Conservation (phyloP, 2,888 invertebrate genomes). For the Thysanoteuthis rhombus region DNA sequence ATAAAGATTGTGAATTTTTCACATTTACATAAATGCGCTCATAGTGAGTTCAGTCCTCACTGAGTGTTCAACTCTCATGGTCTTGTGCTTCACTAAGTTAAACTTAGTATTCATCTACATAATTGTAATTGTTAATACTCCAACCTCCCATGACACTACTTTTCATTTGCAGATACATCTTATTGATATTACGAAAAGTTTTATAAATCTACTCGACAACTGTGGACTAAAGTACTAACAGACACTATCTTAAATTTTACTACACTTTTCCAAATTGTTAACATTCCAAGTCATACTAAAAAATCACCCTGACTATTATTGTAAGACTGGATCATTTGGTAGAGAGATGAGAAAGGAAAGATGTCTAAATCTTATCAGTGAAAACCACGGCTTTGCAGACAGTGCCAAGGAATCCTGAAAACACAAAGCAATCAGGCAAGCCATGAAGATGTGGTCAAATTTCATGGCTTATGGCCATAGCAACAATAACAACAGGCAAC, state of each 20-base stretch:
- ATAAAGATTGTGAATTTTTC: too few relatives aligned
- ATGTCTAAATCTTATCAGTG: background rate
- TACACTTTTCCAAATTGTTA: background rate
- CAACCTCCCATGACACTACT: too few relatives aligned
- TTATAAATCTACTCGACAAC: too few relatives aligned
- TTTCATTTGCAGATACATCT: too few relatives aligned
- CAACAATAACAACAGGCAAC: constrained; percentile 12
- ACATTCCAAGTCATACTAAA: background rate
- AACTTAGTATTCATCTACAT: too few relatives aligned
- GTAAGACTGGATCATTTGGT: background rate
- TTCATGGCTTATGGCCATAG: constrained; percentile 12
- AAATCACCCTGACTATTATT: background rate
- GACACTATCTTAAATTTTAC: background rate
- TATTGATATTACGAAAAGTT: too few relatives aligned
- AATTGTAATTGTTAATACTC: too few relatives aligned
- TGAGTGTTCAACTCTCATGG: too few relatives aligned
- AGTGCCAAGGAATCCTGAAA: background rate
- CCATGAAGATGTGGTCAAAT: background rate
- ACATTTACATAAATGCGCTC: too few relatives aligned
- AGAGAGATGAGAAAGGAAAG: background rate
- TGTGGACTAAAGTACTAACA: background rate
- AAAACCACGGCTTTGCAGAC: background rate
- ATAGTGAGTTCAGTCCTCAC: background rate
- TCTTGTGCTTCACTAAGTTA: too few relatives aligned
- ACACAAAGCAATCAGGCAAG: background rate